Evolutionary conservation across 2,888 invertebrate genomes (phyloP).

Genomic region (Mesopsocus fuscifrons): DNA sequence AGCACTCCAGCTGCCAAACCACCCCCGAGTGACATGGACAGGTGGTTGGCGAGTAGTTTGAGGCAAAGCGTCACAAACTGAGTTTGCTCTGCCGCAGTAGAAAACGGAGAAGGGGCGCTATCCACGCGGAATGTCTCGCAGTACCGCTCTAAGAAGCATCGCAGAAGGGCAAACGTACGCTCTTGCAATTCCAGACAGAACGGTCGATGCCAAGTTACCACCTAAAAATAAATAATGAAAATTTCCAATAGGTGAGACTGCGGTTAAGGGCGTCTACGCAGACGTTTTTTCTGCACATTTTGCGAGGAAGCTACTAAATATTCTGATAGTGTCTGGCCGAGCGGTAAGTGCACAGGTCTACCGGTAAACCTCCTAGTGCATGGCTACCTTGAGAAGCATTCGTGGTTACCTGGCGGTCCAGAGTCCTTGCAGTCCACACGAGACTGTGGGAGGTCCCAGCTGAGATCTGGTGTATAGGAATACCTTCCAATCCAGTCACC

Average conservation of each 20-base stretch:
- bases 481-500: conserved; percentile 33
- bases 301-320: no score
- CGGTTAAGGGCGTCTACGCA: not conserved
- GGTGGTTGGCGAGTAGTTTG: conserved; percentile 34
- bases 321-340: no score
- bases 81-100: conserved; percentile 29
- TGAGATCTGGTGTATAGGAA: conserved; percentile 36
- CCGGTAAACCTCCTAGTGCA: no score
- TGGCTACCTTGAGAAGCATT: no score
- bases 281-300: no score
- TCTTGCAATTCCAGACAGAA: conserved; percentile 42
- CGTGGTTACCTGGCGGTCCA: conserved; percentile 23
- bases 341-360: no score
- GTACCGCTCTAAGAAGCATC: conserved; percentile 35
- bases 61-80: conserved; percentile 35
- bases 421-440: conserved; percentile 35
- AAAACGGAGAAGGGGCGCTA: conserved; percentile 29
- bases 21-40: conserved; percentile 33
- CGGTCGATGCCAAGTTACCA: conserved; percentile 34
- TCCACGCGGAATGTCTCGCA: conserved; percentile 29
- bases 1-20: conserved; percentile 29
- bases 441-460: conserved; percentile 43
- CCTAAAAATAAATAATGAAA: conserved; percentile 20
- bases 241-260: conserved; percentile 9
- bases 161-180: conserved; percentile 33